phyloP scores from a whole-genome alignment of 2,797 vertebrate genomes.

The Agapornis canus region DNA sequence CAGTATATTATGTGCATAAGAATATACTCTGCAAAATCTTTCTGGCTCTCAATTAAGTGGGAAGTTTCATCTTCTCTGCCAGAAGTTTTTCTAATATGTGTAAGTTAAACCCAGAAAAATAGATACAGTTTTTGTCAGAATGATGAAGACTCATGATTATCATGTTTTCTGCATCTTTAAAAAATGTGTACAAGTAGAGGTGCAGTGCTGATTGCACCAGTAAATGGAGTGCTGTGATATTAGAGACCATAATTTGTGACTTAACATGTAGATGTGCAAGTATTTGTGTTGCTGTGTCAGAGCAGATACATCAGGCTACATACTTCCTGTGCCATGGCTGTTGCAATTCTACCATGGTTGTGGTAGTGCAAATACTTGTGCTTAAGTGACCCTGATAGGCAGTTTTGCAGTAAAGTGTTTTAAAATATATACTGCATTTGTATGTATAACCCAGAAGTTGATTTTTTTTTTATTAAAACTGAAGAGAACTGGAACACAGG shows the following conservation, averaged over 20 bases:
- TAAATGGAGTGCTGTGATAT: neutral
- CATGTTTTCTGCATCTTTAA: neutral
- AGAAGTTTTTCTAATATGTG: neutral
- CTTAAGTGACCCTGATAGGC: neutral
- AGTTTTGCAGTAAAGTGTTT: neutral
- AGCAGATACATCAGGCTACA: neutral
- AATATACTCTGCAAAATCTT: neutral
- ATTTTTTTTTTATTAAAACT: neutral
- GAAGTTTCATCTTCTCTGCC: neutral
- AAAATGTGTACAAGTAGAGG: neutral
- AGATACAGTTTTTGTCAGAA: neutral
- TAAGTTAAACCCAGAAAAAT: neutral
- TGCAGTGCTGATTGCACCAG: neutral
- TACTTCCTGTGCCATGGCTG: fast-evolving
- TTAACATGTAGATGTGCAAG: neutral
- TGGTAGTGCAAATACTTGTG: neutral
- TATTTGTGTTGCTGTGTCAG: neutral
- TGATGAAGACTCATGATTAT: neutral
- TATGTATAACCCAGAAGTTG: neutral
- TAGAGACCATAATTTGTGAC: neutral
- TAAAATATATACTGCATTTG: neutral
- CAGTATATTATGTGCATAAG: neutral
- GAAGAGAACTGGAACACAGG: neutral
- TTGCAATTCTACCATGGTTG: neutral
- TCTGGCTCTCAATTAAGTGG: neutral